Conservation (phyloP, 2,888 invertebrate species). For the Hybos culiciformis region DNA sequence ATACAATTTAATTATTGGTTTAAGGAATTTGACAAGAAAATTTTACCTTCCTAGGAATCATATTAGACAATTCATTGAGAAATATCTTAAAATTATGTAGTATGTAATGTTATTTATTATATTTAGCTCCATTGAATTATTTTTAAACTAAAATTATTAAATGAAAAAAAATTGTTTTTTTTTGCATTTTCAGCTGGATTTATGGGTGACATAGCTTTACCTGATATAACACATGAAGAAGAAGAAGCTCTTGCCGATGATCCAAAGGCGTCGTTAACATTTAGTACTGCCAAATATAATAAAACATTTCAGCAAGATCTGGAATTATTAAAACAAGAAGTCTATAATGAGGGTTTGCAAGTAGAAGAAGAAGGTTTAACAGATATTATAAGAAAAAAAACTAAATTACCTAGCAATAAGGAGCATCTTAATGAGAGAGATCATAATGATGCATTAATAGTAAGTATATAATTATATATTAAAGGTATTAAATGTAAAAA, state of each 20-base stretch:
- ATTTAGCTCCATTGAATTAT: no score
- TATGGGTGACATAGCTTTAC: conserved; percentile 72
- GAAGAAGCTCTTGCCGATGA: conserved; percentile 17
- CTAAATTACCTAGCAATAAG: conserved; percentile 46
- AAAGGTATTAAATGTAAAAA: no score
- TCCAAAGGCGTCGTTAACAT: neutral
- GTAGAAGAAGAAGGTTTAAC: conserved; percentile 73
- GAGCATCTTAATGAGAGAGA: conserved; percentile 35
- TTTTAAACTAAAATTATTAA: no score
- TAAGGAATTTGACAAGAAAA: no score
- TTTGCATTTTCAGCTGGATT: conserved; percentile 53
- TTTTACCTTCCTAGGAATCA: no score
- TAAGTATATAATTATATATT: conserved; percentile 16
- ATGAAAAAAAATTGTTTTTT: no score
- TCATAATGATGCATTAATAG: conserved; percentile 23
- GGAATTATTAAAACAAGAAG: conserved; percentile 70
- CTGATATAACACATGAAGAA: conserved; percentile 40
- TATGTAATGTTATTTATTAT: no score
- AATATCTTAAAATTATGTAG: no score
- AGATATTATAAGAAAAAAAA: conserved; percentile 56
- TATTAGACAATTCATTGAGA: no score
- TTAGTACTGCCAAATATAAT: conserved; percentile 29
- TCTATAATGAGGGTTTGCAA: conserved; percentile 64
- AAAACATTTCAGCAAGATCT: conserved; percentile 60
- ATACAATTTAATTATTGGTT: no score